Percentiles rank a stretch among this genome's conserved stretches.
Evolutionary conservation across 2,888 invertebrate species (phyloP).

Genomic region (Rhingia rostrata): DNA sequence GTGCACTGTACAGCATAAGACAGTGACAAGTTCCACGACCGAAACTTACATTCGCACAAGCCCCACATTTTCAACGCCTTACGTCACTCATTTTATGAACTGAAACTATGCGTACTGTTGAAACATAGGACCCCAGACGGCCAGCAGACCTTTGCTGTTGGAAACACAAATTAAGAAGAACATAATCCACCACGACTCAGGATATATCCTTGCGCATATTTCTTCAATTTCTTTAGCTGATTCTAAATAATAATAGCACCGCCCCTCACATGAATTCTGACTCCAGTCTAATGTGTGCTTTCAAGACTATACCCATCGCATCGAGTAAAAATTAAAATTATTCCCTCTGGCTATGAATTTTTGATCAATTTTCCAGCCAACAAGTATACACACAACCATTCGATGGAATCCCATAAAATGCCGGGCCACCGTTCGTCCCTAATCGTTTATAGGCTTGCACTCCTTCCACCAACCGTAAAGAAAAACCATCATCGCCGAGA

Average conservation of each 20-base stretch:
- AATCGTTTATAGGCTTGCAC: constrained; percentile 57
- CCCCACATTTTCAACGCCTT: no score
- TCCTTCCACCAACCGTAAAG: constrained; percentile 9
- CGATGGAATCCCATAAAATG: constrained; percentile 57
- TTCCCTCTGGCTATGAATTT: constrained; percentile 68
- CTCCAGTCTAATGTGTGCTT: constrained; percentile 52
- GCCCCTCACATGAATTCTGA: constrained; percentile 60
- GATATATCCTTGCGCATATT: background rate
- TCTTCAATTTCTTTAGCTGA: constrained; percentile 39
- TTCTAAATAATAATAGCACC: constrained; percentile 61
- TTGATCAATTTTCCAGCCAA: constrained; percentile 73
- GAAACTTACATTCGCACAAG: no score
- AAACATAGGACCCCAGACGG: no score
- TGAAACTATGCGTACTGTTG: no score
- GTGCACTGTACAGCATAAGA: no score
- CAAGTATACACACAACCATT: constrained; percentile 27
- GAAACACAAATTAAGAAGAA: no score
- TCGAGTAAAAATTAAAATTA: constrained; percentile 66
- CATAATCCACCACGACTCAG: background rate
- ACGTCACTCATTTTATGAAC: no score
- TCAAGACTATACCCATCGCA: constrained; percentile 35
- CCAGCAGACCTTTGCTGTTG: no score
- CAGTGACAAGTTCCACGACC: no score
- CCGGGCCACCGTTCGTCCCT: constrained; percentile 41
- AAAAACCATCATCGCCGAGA: constrained; percentile 32